These are phyloP conservation scores for Acanthacorydalis orientalis DNA, from an alignment of 2,888 invertebrate genomes.

Conservation along the genomic window DNA sequence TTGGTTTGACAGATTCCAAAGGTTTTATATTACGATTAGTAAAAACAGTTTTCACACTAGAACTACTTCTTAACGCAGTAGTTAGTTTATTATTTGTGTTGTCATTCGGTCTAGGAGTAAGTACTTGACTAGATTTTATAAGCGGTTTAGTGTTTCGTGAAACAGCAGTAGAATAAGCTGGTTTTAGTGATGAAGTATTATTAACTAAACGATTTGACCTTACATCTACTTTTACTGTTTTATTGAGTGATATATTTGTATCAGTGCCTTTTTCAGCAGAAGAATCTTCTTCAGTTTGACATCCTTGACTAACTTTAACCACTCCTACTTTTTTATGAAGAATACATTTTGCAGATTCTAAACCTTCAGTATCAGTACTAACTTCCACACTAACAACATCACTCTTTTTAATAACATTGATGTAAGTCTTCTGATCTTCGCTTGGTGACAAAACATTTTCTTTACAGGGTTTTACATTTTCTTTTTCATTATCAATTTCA, in stretches of 20 bases:
- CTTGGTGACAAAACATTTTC: constrained; percentile 21
- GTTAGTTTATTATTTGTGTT: not conserved
- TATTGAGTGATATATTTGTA: constrained; percentile 13
- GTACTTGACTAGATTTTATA: constrained; percentile 10
- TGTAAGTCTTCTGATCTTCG: constrained; percentile 25
- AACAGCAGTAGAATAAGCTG: constrained; percentile 11
- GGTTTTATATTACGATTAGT: not conserved
- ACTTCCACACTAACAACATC: constrained; percentile 25
- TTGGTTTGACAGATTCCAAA: constrained; percentile 19
- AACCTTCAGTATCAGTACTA: constrained; percentile 24
- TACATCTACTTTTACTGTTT: constrained; percentile 14
- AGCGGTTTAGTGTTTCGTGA: constrained; percentile 11
- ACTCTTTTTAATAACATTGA: constrained; percentile 21
- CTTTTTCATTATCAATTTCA: not conserved
- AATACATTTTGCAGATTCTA: constrained; percentile 19
- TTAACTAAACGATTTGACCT: constrained; percentile 16
- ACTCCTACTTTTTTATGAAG: constrained; percentile 15
- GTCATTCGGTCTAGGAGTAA: constrained; percentile 1
- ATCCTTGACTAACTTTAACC: constrained; percentile 18
- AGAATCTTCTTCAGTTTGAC: constrained; percentile 15
- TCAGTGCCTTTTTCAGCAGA: constrained; percentile 9
- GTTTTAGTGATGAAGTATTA: constrained; percentile 15
- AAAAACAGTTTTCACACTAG: too few species aligned
- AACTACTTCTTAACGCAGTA: not conserved
- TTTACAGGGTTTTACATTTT: not conserved